Base-by-base conservation (phyloP, 2,797 vertebrate genomes). In the Staurois parvus region DNA sequence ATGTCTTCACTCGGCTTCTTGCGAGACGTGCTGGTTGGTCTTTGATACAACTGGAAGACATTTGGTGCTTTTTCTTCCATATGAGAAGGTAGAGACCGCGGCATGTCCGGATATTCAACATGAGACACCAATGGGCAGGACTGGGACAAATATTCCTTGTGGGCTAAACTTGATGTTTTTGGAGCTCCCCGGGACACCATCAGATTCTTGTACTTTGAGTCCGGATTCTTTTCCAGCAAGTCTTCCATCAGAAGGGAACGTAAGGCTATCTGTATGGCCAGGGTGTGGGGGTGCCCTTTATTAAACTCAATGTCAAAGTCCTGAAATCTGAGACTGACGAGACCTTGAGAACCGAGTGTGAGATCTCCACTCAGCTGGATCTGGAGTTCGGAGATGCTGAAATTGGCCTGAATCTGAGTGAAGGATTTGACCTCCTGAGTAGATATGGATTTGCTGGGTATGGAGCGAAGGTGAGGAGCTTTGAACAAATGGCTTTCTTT, bases 1-100 rank as follows among this genome's bases (percentile, higher is more conserved):
- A 88, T 79, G 56, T 94, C 95, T 85, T 93, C 93, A 59, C 91
- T 94, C 73, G 92, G 96, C 82, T 93, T 94, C 89, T 95, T 97
- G 81, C 93, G 95, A 2, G 96, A 94, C 9, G 93, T 92, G 78
- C 92, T 95, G 4, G 94, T 92, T 32, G 97, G 97, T 86, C 98
- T 96, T 89, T 99, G 98, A 90, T 99, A 99, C 4, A 97, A 94
- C 92, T 99, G 97, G 84, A 99, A 99, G 88, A 99, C 98, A 5
- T 99, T 99, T 5, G 97, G 94, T 0, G 98, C 97, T 91, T n/a
- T n/a, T n/a, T 99, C 98, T 89, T 99, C 98, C 93, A 99, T 96
- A 84, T 99, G 97, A 28, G 97, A 96, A 10, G 98, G 98, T 24
- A 99, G 94, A 7, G 98, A 99, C 0, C 97, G 97, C 0, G 98